These are phyloP conservation scores for Drosophila paulistorum DNA, from an alignment of 1,140 invertebrate genomes.

Conservation along the genomic window DNA sequence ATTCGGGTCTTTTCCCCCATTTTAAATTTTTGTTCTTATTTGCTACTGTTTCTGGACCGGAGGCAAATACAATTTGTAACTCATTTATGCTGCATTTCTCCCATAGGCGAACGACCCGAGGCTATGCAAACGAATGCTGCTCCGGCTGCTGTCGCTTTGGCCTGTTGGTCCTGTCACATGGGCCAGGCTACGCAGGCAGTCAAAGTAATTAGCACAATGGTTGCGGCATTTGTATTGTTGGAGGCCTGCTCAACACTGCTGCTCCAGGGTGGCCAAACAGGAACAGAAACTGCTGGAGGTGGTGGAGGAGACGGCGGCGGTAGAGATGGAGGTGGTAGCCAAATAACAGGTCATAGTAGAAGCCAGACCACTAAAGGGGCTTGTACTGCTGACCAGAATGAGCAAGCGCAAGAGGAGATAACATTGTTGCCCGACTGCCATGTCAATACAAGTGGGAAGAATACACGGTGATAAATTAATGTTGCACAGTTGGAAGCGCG, in stretches of 20 bases:
- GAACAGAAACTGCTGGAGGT: conserved; percentile 5
- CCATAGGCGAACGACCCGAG: conserved; percentile 80
- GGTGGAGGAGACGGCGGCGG: not conserved
- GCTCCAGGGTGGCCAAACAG: conserved; percentile 37
- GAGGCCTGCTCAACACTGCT: conserved; percentile 69
- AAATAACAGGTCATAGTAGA: conserved; percentile 30
- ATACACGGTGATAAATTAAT: conserved; percentile 77
- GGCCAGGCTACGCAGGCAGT: conserved; percentile 65
- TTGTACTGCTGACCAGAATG: conserved; percentile 29
- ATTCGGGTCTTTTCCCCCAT: not conserved
- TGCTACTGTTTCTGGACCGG: not conserved
- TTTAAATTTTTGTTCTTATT: not conserved
- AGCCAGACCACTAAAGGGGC: conserved; percentile 20
- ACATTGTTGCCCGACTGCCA: conserved; percentile 28
- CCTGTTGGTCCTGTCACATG: conserved; percentile 69
- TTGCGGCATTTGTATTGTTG: conserved; percentile 75
- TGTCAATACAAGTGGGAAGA: conserved; percentile 68
- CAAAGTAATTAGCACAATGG: conserved; percentile 82
- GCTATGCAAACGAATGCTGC: conserved; percentile 82
- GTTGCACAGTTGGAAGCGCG: conserved; percentile 52
- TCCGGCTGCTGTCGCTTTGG: conserved; percentile 65
- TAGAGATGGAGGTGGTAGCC: conserved; percentile 9
- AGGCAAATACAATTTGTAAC: conserved; percentile 64
- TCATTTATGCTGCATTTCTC: conserved; percentile 58
- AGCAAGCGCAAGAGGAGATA: conserved; percentile 8